phyloP scores from a whole-genome alignment of 92 coral and sea anemone genomes.

The Zoanthus sociatus region DNA sequence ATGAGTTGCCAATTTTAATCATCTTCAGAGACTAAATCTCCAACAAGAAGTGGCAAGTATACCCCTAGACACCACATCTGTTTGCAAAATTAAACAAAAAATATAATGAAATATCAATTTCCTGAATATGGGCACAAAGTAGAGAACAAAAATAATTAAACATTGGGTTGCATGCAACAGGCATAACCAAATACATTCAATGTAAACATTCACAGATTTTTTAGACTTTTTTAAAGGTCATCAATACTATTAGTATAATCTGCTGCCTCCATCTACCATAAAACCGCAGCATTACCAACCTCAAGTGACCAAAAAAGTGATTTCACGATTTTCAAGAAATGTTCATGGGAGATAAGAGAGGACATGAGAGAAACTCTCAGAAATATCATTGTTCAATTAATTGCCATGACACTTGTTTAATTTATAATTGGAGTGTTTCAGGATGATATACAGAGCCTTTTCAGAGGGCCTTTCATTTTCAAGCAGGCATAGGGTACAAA shows the following conservation, averaged over 20 bases:
- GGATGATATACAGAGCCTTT: slow-evolving; percentile 1
- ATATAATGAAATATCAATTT: neutral
- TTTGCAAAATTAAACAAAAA: slow-evolving; percentile 58
- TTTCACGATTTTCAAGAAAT: neutral
- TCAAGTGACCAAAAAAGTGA: slow-evolving; percentile 3
- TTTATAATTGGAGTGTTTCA: neutral
- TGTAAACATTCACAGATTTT: neutral
- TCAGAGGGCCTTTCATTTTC: neutral
- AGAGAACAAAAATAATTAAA: slow-evolving; percentile 18
- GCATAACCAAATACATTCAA: neutral
- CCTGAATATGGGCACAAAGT: slow-evolving; percentile 1
- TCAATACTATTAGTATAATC: neutral
- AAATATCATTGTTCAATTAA: neutral
- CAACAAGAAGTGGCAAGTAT: slow-evolving; percentile 54
- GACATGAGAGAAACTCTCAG: slow-evolving; percentile 5
- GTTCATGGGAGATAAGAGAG: slow-evolving; percentile 9
- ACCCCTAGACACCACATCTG: slow-evolving; percentile 85
- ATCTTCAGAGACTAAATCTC: slow-evolving; percentile 63
- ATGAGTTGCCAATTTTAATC: slow-evolving; percentile 71
- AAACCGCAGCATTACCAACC: neutral
- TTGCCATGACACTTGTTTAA: neutral
- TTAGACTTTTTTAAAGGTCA: slow-evolving; percentile 2
- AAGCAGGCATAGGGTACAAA: neutral
- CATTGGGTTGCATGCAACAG: slow-evolving; percentile 9
- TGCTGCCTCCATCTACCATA: neutral